phyloP scores from a whole-genome alignment of 2,113 vertebrate genomes.

The Sarotherodon lohbergeri region DNA sequence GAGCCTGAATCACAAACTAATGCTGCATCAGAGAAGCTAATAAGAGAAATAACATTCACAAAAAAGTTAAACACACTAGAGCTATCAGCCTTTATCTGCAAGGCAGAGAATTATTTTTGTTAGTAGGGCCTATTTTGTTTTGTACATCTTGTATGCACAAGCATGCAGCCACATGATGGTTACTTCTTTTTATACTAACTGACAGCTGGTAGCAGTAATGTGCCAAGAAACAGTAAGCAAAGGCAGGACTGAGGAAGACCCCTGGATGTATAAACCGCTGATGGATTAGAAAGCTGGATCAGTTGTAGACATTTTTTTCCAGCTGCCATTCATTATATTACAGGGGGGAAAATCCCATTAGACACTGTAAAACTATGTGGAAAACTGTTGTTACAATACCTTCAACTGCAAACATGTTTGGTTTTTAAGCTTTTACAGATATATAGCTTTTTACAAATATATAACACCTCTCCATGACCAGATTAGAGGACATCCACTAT shows the following conservation, averaged over 20 bases:
- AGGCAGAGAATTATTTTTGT: not conserved
- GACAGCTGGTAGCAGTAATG: not conserved
- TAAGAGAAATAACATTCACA: not conserved
- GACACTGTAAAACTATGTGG: not conserved
- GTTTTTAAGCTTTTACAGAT: not conserved
- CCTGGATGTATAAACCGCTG: not conserved
- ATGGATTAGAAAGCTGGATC: not conserved
- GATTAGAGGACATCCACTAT: not conserved
- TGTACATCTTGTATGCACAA: not conserved
- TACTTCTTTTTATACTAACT: not conserved
- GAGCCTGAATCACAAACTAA: not conserved
- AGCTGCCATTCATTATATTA: not conserved
- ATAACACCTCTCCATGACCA: not conserved
- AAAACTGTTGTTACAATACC: not conserved
- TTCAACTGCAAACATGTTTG: not conserved
- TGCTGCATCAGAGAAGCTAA: not conserved
- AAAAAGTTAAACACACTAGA: not conserved
- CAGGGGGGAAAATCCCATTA: rapidly evolving
- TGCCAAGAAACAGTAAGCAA: not conserved
- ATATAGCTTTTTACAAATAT: not conserved
- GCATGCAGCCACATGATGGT: not conserved
- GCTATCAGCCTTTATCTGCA: not conserved
- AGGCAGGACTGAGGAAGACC: not conserved
- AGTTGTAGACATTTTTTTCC: not conserved
- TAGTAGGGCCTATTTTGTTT: not conserved